A percentile compares a stretch with the other conserved stretches of the same genome.
Evolutionary conservation across 2,113 vertebrate species (phyloP).

Genomic region (Taurulus bubalis): DNA sequence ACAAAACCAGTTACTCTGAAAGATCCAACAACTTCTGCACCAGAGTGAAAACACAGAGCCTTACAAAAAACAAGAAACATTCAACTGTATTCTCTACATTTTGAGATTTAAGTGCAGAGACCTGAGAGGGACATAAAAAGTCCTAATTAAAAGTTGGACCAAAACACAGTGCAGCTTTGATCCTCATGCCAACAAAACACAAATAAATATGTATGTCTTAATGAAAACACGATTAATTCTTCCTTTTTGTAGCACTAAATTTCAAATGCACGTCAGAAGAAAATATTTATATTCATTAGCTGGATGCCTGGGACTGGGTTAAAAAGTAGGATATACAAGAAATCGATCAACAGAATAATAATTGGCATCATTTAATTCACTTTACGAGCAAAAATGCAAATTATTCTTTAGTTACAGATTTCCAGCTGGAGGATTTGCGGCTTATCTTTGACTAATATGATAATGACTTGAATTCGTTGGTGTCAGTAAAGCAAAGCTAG

Average conservation of each 20-base stretch:
- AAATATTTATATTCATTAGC: background rate
- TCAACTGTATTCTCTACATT: background rate
- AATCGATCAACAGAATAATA: background rate
- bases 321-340: background rate
- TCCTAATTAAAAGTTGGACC: background rate
- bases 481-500: background rate
- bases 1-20: slow-evolving; percentile 21
- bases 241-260: background rate
- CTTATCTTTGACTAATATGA: background rate
- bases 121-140: slow-evolving; percentile 5
- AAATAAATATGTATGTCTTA: background rate
- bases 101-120: background rate
- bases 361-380: background rate
- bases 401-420: background rate
- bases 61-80: slow-evolving; percentile 21
- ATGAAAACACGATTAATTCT: background rate
- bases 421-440: background rate
- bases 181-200: background rate
- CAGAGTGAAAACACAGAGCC: slow-evolving; percentile 5
- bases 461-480: too few species aligned
- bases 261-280: background rate
- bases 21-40: slow-evolving; percentile 14
- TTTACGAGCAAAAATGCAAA: background rate
- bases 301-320: background rate
- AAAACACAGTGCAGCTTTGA: slow-evolving; percentile 9